Evolutionary conservation across 1,140 invertebrate species (phyloP).

Genomic region (Drosophila saltans): DNA sequence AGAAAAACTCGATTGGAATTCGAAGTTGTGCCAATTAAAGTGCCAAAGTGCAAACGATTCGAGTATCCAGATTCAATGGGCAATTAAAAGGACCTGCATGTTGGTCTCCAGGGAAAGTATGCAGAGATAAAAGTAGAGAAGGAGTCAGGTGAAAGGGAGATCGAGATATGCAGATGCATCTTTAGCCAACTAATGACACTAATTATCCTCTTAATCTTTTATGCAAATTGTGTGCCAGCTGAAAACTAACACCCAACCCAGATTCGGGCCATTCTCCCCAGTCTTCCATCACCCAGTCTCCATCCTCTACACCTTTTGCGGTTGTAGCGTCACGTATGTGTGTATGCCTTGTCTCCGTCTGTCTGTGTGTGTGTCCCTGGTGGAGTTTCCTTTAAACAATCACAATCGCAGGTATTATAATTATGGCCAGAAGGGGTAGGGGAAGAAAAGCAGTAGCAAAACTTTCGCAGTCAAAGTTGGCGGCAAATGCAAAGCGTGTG

Average conservation of each 20-base stretch:
- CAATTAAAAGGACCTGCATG: slow-evolving; percentile 51
- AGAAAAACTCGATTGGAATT: slow-evolving; percentile 20
- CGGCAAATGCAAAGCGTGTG: slow-evolving; percentile 45
- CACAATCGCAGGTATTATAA: slow-evolving; percentile 74
- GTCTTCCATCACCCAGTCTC: not conserved
- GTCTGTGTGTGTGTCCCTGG: slow-evolving; percentile 16
- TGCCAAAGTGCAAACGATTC: slow-evolving; percentile 16
- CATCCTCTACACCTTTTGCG: slow-evolving; percentile 28
- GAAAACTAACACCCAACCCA: slow-evolving; percentile 12
- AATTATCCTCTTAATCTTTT: slow-evolving; percentile 77
- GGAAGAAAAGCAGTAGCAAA: slow-evolving; percentile 35
- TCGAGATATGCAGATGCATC: slow-evolving; percentile 2
- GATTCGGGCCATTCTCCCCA: slow-evolving; percentile 9
- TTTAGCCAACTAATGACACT: slow-evolving; percentile 69
- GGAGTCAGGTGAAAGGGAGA: not conserved
- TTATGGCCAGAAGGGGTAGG: slow-evolving; percentile 41
- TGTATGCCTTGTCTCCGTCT: not conserved
- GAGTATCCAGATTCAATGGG: slow-evolving; percentile 32
- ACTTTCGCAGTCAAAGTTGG: slow-evolving; percentile 66
- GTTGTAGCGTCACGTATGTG: slow-evolving; percentile 67
- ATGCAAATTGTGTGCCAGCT: slow-evolving; percentile 66
- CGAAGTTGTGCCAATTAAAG: slow-evolving; percentile 51
- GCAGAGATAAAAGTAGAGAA: not conserved
- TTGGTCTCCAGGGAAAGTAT: slow-evolving; percentile 13
- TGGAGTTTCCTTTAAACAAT: slow-evolving; percentile 71